Evolutionary conservation across 2,797 vertebrate species (phyloP), one percentile per base, ranked within the genome.

Genomic region (Enteromius argenteus): DNA sequence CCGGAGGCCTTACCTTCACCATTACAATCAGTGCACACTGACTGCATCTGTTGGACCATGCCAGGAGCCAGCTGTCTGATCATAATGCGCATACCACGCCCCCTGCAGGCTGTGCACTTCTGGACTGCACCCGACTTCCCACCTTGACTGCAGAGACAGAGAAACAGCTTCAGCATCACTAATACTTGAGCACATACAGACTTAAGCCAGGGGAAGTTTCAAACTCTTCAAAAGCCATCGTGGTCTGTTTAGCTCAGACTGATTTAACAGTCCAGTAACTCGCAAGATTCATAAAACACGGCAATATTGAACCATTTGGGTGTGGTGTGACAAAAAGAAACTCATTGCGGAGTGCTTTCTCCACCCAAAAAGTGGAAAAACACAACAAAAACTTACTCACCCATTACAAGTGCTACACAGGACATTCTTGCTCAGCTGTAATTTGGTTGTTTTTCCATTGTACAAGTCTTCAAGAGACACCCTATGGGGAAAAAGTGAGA

Each of bases 21-120:
- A 0, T 96, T 98, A 91, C 98, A 99, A 83, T 99, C 97, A 0
- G 98, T 97, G 69, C 98, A 99, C 71, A 99, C 96, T 10, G 98
- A 99, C 92, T 99, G 98, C 98, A 99, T 99, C 95, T 99, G 98
- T 91, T 99, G 98, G 60, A 99, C 98, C 98, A 99, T 99, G 0
- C 98, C 98, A 0, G 98, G 98, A 39, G 97, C 98, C 93, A 99
- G 94, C 93, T 99, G 98, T 92, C 98, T 95, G 93, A 99, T 98
- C 98, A 99, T 98, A 91, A 99, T 96, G 79, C 98, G 97, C 81
- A 99, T 96, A 53, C 98, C 98, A 86, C 98, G 96, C 37, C 98
- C 98, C 86, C 97, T 94, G 92, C 98, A 99, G 86, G 97, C 95
- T 44, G 95, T 92, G 85, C 98, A 99, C 90, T 99, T 99, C 91